Percentiles rank a stretch among this genome's conserved stretches.
These are phyloP conservation scores for Xestia rhomboidea DNA, from an alignment of 2,888 invertebrate species.

Conservation along the genomic window DNA sequence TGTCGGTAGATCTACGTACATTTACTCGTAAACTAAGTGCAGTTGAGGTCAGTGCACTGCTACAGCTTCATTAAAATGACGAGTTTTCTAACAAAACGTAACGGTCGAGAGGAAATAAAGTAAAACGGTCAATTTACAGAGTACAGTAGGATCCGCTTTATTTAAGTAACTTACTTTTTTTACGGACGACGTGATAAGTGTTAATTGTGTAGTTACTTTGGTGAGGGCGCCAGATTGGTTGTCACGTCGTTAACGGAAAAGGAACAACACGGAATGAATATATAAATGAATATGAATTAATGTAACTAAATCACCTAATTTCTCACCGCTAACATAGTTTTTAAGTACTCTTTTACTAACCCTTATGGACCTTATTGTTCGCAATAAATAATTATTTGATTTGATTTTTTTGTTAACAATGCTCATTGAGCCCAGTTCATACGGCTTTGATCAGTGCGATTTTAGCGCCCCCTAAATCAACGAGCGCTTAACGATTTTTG, in stretches of 20 bases:
- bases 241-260: too few species aligned
- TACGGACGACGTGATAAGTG: neutral
- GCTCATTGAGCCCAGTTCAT: neutral
- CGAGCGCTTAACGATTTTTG: too few species aligned
- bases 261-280: too few species aligned
- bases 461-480: neutral
- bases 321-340: too few species aligned
- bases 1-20: slow-evolving; percentile 10
- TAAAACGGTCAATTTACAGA: slow-evolving; percentile 16
- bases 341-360: too few species aligned
- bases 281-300: too few species aligned
- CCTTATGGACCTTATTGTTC: too few species aligned
- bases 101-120: slow-evolving; percentile 36
- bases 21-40: slow-evolving; percentile 37
- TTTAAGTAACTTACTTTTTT: neutral
- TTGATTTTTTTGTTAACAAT: too few species aligned
- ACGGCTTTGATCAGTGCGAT: neutral
- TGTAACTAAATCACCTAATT: too few species aligned
- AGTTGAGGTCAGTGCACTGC: slow-evolving; percentile 50
- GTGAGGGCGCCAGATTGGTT: neutral
- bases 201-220: neutral
- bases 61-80: slow-evolving; percentile 53
- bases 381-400: too few species aligned
- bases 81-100: slow-evolving; percentile 43
- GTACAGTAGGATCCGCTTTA: slow-evolving; percentile 21